phyloP scores from a whole-genome alignment of 2,888 invertebrate genomes.

The Ditula angustiorana region DNA sequence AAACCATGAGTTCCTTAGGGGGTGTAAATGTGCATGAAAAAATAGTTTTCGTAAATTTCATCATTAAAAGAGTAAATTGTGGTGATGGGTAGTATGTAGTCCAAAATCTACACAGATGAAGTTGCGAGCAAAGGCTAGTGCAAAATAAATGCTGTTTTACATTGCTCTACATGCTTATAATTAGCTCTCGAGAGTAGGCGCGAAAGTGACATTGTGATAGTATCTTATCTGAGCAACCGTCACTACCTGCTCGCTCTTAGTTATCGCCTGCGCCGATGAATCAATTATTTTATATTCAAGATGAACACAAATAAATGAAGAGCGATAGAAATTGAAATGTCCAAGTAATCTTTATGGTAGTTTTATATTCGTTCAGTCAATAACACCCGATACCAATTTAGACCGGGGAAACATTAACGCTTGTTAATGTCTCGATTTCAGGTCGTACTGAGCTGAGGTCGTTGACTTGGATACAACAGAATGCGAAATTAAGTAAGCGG shows the following conservation, averaged over 20 bases:
- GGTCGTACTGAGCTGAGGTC: background rate
- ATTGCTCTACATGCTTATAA: too few species aligned
- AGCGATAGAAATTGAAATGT: slow-evolving; percentile 15
- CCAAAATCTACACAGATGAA: too few species aligned
- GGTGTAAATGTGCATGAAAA: too few species aligned
- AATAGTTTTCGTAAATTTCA: too few species aligned
- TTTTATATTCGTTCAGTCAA: background rate
- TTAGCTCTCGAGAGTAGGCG: slow-evolving; percentile 10
- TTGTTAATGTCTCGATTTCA: slow-evolving; percentile 9
- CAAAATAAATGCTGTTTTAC: too few species aligned
- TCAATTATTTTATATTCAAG: slow-evolving; percentile 28
- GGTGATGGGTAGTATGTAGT: too few species aligned
- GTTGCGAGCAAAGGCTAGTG: too few species aligned
- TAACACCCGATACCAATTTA: background rate
- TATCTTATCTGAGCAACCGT: slow-evolving; percentile 28
- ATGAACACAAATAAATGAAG: slow-evolving; percentile 27
- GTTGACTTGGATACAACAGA: slow-evolving; percentile 10
- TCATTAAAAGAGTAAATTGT: background rate
- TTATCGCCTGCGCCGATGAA: slow-evolving; percentile 22
- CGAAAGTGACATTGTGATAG: slow-evolving; percentile 31
- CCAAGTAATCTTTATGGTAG: background rate
- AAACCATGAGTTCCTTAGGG: too few species aligned
- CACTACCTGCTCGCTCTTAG: slow-evolving; percentile 23
- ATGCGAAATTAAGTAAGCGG: slow-evolving; percentile 21
- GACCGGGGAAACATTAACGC: background rate